Evolutionary conservation across 2,888 invertebrate genomes (phyloP).

Genomic region (Steinernema scapterisci): DNA sequence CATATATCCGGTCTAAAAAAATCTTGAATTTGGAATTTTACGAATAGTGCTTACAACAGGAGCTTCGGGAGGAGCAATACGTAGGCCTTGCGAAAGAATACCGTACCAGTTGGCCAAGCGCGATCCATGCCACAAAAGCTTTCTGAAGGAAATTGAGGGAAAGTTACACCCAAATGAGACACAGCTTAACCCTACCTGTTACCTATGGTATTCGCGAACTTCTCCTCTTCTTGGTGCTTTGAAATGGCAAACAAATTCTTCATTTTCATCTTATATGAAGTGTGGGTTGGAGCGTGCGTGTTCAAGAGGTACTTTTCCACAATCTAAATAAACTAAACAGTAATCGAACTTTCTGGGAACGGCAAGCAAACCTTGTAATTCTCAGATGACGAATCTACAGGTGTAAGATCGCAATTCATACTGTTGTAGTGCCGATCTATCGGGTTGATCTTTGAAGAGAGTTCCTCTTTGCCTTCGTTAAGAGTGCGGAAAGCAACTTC

Average conservation of each 20-base stretch:
- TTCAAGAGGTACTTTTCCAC: conserved; percentile 69
- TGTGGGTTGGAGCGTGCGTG: conserved; percentile 71
- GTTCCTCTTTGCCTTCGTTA: conserved; percentile 61
- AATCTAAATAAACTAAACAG: conserved; percentile 62
- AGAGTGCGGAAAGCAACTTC: conserved; percentile 70
- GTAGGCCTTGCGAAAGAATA: conserved; percentile 71
- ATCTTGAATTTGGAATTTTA: neutral
- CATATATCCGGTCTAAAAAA: conserved; percentile 70
- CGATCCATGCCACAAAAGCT: conserved; percentile 72
- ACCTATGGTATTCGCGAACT: conserved; percentile 68
- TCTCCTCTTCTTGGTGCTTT: conserved; percentile 67
- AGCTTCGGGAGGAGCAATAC: conserved; percentile 72
- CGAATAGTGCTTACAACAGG: conserved; percentile 63
- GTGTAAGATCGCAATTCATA: conserved; percentile 69
- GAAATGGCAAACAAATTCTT: conserved; percentile 68
- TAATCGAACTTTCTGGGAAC: too few relatives aligned
- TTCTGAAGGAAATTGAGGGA: conserved; percentile 61
- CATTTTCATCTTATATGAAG: conserved; percentile 69
- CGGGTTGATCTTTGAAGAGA: conserved; percentile 67
- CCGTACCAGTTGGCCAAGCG: conserved; percentile 71
- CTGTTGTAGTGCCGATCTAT: conserved; percentile 70
- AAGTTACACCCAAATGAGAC: neutral
- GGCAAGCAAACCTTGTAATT: conserved; percentile 70
- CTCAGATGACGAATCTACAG: conserved; percentile 63
- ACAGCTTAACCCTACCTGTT: conserved; percentile 69